Evolutionary conservation across 2,888 invertebrate species (phyloP).

Genomic region (Lepidonotus clava): DNA sequence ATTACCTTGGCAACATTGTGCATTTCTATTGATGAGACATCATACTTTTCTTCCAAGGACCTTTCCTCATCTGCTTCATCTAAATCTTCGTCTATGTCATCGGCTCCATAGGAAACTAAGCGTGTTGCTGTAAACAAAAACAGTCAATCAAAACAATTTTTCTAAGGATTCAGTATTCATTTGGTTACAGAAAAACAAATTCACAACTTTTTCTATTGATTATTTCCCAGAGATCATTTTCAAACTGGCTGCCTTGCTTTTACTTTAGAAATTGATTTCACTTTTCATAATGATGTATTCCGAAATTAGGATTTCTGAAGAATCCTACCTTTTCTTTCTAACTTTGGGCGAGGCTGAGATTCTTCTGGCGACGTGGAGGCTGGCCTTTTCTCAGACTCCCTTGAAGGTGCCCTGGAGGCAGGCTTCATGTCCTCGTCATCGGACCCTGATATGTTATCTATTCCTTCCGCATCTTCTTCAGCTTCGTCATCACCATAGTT

Average conservation of each 20-base stretch:
- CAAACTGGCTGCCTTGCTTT: too few species aligned
- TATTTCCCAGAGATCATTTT: too few species aligned
- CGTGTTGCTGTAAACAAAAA: slow-evolving; percentile 64
- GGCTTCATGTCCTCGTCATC: slow-evolving; percentile 48
- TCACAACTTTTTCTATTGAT: too few species aligned
- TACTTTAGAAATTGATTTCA: too few species aligned
- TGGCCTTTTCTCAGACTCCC: slow-evolving; percentile 27
- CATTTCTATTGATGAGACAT: slow-evolving; percentile 40
- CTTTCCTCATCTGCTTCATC: slow-evolving; percentile 66
- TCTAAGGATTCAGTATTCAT: too few species aligned
- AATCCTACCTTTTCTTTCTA: slow-evolving; percentile 25
- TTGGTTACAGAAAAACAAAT: too few species aligned
- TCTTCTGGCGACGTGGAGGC: neutral
- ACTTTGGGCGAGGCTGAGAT: neutral
- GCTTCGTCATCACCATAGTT: slow-evolving; percentile 59
- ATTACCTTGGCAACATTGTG: slow-evolving; percentile 1
- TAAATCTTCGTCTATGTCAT: slow-evolving; percentile 69
- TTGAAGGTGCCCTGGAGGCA: neutral
- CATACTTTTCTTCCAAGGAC: slow-evolving; percentile 54
- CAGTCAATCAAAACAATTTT: neutral
- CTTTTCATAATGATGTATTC: too few species aligned
- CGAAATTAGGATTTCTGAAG: too few species aligned
- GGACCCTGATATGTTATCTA: slow-evolving; percentile 56
- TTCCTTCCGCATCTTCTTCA: slow-evolving; percentile 43
- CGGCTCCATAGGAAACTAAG: slow-evolving; percentile 75